phyloP scores from a whole-genome alignment of 2,797 vertebrate genomes.

The Rhinichthys osculus region DNA sequence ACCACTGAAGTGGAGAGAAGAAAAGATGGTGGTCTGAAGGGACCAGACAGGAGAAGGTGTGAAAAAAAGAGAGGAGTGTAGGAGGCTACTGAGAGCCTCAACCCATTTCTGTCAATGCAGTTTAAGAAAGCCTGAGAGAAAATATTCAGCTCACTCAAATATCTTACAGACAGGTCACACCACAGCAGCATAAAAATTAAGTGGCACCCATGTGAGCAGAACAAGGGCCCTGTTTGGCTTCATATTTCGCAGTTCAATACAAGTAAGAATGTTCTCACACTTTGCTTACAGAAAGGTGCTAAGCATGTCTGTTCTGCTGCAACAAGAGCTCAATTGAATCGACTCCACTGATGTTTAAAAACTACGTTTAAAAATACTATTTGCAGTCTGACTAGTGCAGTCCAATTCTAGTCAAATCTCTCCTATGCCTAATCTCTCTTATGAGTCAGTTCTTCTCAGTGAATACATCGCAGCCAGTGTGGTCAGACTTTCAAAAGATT shows the following conservation, averaged over 20 bases:
- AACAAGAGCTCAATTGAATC: background rate
- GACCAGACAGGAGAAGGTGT: conserved; percentile 43
- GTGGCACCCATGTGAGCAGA: conserved; percentile 39
- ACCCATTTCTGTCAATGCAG: conserved; percentile 51
- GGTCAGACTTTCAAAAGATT: background rate
- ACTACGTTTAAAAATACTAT: background rate
- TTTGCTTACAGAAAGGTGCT: background rate
- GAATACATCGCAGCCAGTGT: background rate
- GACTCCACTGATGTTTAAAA: background rate
- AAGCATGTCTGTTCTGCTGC: background rate
- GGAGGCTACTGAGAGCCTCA: conserved; percentile 37
- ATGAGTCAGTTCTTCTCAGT: background rate
- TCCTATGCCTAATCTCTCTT: background rate
- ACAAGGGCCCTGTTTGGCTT: conserved; percentile 32
- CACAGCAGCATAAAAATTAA: conserved; percentile 33
- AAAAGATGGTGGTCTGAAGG: conserved; percentile 28
- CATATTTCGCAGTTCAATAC: background rate
- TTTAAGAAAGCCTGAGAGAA: conserved; percentile 35
- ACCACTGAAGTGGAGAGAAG: conserved; percentile 44
- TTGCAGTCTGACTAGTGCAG: background rate
- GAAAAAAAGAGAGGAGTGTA: conserved; percentile 9
- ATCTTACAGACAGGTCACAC: conserved; percentile 23
- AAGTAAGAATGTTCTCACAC: background rate
- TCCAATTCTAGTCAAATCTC: background rate
- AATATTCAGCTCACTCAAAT: conserved; percentile 50